These are phyloP conservation scores for Tragelaphus eurycerus DNA, from an alignment of 2,797 vertebrate species.

Conservation along the genomic window DNA sequence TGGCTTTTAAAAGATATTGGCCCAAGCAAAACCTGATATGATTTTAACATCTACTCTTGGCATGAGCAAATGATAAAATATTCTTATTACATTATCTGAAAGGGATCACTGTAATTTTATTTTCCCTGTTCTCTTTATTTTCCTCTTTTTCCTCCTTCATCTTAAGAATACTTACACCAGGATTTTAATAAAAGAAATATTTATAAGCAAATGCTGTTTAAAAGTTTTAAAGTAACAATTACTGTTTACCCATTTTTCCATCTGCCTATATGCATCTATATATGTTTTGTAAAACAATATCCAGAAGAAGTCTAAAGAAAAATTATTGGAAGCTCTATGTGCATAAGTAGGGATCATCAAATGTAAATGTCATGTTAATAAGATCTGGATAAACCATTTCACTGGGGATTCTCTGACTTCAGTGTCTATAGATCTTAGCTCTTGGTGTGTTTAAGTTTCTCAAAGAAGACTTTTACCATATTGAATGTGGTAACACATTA, in stretches of 20 bases:
- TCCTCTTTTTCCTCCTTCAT: not conserved
- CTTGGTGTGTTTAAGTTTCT: not conserved
- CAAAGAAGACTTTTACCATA: not conserved
- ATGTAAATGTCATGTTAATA: not conserved
- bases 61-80: not conserved
- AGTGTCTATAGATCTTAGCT: not conserved
- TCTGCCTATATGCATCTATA: not conserved
- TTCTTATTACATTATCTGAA: not conserved
- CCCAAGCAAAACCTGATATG: not conserved
- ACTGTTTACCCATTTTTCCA: not conserved
- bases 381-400: not conserved
- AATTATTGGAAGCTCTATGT: not conserved
- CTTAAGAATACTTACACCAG: not conserved
- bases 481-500: not conserved
- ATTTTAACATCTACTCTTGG: not conserved
- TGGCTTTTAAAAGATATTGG: not conserved
- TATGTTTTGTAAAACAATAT: not conserved
- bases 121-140: not conserved
- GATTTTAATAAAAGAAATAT: not conserved
- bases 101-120: not conserved
- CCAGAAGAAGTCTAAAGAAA: not conserved
- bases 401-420: not conserved
- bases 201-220: not conserved
- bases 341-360: not conserved
- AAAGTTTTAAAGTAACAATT: not conserved